These are phyloP conservation scores for Orthonyx spaldingii DNA, from an alignment of 2,113 vertebrate species.

Conservation along the genomic window DNA sequence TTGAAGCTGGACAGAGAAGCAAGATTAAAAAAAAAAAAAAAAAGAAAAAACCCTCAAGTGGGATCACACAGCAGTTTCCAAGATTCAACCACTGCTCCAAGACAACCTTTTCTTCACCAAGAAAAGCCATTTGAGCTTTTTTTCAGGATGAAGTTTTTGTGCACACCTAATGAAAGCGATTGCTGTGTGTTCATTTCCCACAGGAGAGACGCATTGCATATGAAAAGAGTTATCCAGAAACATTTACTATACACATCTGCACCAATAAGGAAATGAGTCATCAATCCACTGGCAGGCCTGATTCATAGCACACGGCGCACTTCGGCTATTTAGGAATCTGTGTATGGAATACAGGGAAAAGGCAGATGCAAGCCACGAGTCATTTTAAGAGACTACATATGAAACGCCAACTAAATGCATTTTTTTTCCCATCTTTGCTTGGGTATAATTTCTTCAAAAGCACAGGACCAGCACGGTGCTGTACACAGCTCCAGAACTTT, in stretches of 20 bases:
- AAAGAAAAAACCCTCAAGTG: not conserved
- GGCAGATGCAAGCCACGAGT: not conserved
- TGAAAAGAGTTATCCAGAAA: not conserved
- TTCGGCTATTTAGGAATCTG: not conserved
- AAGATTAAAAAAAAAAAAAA: not conserved
- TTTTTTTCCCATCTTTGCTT: not conserved
- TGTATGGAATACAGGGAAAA: not conserved
- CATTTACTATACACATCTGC: slow-evolving; percentile 30
- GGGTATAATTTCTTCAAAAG: not conserved
- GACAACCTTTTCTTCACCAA: not conserved
- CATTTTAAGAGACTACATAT: not conserved
- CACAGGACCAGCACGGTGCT: not conserved
- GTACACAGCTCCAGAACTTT: not conserved
- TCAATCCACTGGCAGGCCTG: not conserved
- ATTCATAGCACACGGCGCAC: fast-evolving
- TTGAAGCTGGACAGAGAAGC: not conserved
- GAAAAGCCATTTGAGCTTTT: not conserved
- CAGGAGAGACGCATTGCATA: not conserved
- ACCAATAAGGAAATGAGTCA: slow-evolving; percentile 53
- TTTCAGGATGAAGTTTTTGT: not conserved
- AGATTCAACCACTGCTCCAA: not conserved
- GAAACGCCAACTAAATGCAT: not conserved
- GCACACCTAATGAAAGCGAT: not conserved
- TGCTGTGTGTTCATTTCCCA: not conserved
- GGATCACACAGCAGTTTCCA: not conserved